Conservation (phyloP, 2,888 invertebrate species). For the Ptychoptera contaminata region DNA sequence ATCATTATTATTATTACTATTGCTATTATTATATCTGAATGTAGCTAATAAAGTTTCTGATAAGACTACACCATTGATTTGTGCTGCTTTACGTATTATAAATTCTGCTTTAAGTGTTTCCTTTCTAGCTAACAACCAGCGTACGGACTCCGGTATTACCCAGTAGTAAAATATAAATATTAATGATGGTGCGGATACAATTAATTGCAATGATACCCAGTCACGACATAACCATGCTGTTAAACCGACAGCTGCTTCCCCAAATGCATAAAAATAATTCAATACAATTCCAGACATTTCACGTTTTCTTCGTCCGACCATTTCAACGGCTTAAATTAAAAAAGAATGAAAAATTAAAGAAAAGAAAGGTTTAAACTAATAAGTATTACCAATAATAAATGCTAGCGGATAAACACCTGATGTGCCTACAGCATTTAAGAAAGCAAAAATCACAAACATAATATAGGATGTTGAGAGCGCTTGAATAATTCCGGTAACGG, state of each 20-base stretch:
- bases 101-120: constrained; percentile 35
- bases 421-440: constrained; percentile 41
- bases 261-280: constrained; percentile 47
- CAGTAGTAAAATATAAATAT: constrained; percentile 43
- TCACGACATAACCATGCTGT: constrained; percentile 40
- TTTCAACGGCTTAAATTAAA: constrained; percentile 33
- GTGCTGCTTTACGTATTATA: constrained; percentile 39
- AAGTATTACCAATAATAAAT: constrained; percentile 42
- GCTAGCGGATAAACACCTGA: constrained; percentile 43
- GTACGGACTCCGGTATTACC: constrained; percentile 47
- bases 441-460: constrained; percentile 36
- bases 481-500: constrained; percentile 38
- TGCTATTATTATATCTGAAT: constrained; percentile 17
- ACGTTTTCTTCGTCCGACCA: constrained; percentile 44
- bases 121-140: constrained; percentile 45
- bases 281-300: constrained; percentile 45
- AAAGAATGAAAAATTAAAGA: too few species aligned
- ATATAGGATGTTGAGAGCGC: constrained; percentile 36
- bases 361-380: too few species aligned
- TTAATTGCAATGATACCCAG: constrained; percentile 41
- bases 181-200: constrained; percentile 42
- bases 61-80: constrained; percentile 34
- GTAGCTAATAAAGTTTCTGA: constrained; percentile 30
- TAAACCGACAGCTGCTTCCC: constrained; percentile 43
- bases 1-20: too few species aligned